Evolutionary conservation across 2,113 vertebrate species (phyloP), one percentile per base, ranked within the genome.

Genomic region (Chascanopsetta lugubris): DNA sequence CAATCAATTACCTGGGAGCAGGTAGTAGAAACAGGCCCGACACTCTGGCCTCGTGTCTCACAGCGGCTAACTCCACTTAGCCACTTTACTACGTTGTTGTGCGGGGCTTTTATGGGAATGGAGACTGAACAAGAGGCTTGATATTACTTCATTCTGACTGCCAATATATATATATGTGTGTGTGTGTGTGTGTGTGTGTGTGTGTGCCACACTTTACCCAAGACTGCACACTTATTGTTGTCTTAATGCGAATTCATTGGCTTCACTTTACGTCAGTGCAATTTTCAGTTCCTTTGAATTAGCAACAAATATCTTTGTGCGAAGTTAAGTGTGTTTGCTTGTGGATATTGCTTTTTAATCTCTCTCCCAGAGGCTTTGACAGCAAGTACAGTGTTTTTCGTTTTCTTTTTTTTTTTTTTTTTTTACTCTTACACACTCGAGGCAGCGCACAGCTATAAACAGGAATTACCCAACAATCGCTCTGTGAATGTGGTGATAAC

Each of bases 401-500:
- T 30, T 64, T 21, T 22, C 18, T 50, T 27, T 18, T 30, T 49
- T 53, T 21, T 64, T 10, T 5, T 48, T 48, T 48, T 48, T 24
- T 25, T 12, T 34, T 20, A 21, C 29, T 43, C 59, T 69, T 85
- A 90, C 90, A 89, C 74, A 87, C 89, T 57, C 69, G 56, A 69
- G 72, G 62, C 83, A 94, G 94, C 93, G 88, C 88, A 84, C 75
- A 92, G 93, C 93, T 91, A 95, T 91, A 90, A 93, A 94, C 94
- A 95, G 94, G 93, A 96, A 96, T 95, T 92, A 94, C 90, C 91
- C 92, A 96, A 97, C 94, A 97, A 97, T 96, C 89, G 92, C 93
- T 93, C 93, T 93, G 93, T 82, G 76, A 80, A 71, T 61, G 70
- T 79, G 92, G 92, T 91, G 94, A 96, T 97, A 97, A 96, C 94